phyloP scores from a whole-genome alignment of 2,113 vertebrate species.

The Sula dactylatra region DNA sequence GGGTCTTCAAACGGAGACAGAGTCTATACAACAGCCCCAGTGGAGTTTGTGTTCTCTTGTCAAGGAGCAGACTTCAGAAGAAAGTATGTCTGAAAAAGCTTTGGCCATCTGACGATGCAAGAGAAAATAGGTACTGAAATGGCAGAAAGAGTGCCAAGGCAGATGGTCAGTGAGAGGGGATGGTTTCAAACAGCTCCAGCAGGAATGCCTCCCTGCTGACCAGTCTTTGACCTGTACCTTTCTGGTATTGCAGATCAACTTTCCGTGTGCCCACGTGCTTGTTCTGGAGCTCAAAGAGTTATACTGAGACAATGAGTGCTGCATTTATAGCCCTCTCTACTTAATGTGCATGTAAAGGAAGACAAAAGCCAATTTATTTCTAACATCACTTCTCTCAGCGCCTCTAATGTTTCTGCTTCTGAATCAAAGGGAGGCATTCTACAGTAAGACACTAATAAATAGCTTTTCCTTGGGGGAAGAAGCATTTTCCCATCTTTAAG shows the following conservation, averaged over 20 bases:
- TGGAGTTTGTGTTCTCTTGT: not conserved
- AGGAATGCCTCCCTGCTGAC: not conserved
- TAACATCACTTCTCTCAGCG: not conserved
- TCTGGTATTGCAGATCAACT: not conserved
- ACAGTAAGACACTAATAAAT: conserved; percentile 32
- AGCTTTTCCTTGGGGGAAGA: conserved; percentile 59
- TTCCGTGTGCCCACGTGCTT: not conserved
- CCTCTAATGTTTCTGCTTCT: conserved; percentile 12
- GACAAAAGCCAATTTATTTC: conserved; percentile 40
- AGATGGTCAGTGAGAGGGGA: not conserved
- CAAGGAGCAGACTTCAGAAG: not conserved
- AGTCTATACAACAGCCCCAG: not conserved
- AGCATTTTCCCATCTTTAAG: conserved; percentile 54
- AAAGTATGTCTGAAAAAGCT: not conserved
- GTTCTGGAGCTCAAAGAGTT: not conserved
- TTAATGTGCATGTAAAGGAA: not conserved
- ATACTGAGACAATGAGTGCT: not conserved
- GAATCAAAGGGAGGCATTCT: conserved; percentile 40
- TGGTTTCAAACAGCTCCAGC: not conserved
- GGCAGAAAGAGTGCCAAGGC: not conserved
- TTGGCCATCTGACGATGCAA: not conserved
- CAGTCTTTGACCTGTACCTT: not conserved
- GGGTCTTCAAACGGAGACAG: not conserved
- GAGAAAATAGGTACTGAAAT: not conserved
- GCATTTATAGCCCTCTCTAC: not conserved